A percentile compares a stretch with the other conserved stretches of the same genome.
Conservation (phyloP, 2,113 vertebrate genomes). For the Python bivittatus region DNA sequence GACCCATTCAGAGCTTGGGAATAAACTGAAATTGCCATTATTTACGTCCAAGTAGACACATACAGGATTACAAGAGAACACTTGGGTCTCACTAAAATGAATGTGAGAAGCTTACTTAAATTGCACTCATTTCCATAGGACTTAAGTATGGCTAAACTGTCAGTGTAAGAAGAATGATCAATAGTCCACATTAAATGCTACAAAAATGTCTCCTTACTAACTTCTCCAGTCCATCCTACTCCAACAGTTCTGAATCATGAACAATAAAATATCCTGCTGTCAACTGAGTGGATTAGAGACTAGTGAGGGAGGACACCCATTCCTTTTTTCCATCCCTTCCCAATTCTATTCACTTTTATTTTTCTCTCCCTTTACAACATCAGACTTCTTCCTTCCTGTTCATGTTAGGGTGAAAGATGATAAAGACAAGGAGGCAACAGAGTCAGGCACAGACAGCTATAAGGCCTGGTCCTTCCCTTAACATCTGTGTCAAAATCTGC, state of each 20-base stretch:
- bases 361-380: background rate
- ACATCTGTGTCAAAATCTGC: background rate
- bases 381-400: background rate
- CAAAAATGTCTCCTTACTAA: background rate
- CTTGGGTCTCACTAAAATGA: background rate
- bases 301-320: background rate
- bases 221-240: background rate
- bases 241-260: background rate
- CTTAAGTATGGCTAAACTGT: background rate
- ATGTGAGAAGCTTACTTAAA: background rate
- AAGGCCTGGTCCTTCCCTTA: background rate
- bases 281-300: background rate
- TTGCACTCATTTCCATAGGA: background rate
- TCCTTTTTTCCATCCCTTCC: background rate
- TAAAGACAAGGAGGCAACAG: background rate
- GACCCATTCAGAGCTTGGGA: background rate
- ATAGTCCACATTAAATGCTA: background rate
- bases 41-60: background rate
- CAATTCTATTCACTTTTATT: background rate
- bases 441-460: background rate
- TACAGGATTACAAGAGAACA: background rate
- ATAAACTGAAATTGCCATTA: background rate
- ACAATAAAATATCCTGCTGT: background rate
- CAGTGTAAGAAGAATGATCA: background rate
- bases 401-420: background rate